Percentiles rank a stretch among this genome's conserved stretches.
Evolutionary conservation across 2,888 invertebrate species (phyloP).

Genomic region (Drosophila recens): DNA sequence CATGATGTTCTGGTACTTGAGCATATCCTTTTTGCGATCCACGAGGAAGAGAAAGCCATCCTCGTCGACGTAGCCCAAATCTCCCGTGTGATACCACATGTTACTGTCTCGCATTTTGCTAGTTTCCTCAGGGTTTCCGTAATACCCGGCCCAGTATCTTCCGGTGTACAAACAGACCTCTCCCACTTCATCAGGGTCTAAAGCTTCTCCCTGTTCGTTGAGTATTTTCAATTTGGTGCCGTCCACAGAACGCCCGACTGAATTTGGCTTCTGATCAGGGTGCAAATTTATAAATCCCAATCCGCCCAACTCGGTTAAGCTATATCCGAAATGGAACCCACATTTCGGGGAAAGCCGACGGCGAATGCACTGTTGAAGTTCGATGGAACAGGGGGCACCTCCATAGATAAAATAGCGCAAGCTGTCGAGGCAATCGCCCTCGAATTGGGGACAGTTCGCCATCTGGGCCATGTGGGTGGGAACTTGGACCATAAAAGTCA

Average conservation of each 20-base stretch:
- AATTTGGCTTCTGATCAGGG: slow-evolving; percentile 11
- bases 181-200: slow-evolving; percentile 65
- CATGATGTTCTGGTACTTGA: slow-evolving; percentile 66
- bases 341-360: not conserved
- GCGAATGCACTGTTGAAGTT: not conserved
- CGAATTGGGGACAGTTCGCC: slow-evolving; percentile 2
- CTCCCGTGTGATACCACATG: slow-evolving; percentile 78
- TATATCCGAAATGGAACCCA: not conserved
- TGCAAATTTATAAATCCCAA: not conserved
- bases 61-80: slow-evolving; percentile 79
- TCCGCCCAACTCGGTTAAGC: slow-evolving; percentile 3
- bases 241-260: slow-evolving; percentile 2
- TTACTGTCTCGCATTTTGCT: slow-evolving; percentile 63
- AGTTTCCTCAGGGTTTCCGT: slow-evolving; percentile 63
- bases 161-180: slow-evolving; percentile 62
- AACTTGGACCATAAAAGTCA: not conserved
- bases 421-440: not conserved
- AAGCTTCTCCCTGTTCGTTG: slow-evolving; percentile 54
- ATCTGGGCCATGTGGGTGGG: slow-evolving; percentile 7
- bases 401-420: not conserved
- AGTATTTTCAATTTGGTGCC: slow-evolving; percentile 68
- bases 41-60: slow-evolving; percentile 72
- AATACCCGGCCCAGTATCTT: slow-evolving; percentile 72
- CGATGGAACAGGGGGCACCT: not conserved
- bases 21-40: slow-evolving; percentile 72